Conservation (phyloP, 2,113 vertebrate species). For the Rhinolophus ferrumequinum region DNA sequence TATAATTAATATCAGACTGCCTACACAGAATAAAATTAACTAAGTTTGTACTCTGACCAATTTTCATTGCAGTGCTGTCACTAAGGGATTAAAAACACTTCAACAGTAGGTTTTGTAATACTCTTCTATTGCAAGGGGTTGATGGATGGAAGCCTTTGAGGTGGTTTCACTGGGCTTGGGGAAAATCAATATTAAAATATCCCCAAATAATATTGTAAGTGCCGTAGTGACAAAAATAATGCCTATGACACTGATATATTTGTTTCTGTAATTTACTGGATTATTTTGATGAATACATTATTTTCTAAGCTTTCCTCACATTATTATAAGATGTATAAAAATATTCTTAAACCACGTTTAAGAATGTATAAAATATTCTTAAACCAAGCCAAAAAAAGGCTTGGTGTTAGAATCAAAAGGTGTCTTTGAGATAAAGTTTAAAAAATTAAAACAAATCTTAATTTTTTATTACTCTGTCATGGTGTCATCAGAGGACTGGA, state of each 20-base stretch:
- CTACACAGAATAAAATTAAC: conserved; percentile 71
- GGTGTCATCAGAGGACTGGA: rapidly evolving
- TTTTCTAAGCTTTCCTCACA: not conserved
- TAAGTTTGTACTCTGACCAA: conserved; percentile 54
- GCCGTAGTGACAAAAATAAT: not conserved
- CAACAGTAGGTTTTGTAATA: not conserved
- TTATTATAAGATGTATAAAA: not conserved
- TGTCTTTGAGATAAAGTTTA: conserved; percentile 2
- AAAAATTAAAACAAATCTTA: not conserved
- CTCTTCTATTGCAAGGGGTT: not conserved
- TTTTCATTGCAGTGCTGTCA: conserved; percentile 49
- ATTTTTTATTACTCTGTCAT: not conserved
- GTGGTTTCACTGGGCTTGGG: not conserved
- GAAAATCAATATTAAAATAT: conserved; percentile 42
- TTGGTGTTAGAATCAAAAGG: not conserved
- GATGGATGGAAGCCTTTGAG: not conserved
- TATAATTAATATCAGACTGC: conserved; percentile 74
- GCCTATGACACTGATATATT: not conserved
- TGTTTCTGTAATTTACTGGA: not conserved
- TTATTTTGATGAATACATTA: not conserved
- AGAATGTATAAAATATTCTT: not conserved
- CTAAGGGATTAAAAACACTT: conserved; percentile 48
- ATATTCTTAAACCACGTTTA: not conserved
- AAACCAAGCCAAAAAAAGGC: not conserved
- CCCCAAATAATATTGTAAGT: not conserved